These are phyloP conservation scores for Trachelus troglodyta DNA, from an alignment of 2,888 invertebrate genomes.

Conservation along the genomic window DNA sequence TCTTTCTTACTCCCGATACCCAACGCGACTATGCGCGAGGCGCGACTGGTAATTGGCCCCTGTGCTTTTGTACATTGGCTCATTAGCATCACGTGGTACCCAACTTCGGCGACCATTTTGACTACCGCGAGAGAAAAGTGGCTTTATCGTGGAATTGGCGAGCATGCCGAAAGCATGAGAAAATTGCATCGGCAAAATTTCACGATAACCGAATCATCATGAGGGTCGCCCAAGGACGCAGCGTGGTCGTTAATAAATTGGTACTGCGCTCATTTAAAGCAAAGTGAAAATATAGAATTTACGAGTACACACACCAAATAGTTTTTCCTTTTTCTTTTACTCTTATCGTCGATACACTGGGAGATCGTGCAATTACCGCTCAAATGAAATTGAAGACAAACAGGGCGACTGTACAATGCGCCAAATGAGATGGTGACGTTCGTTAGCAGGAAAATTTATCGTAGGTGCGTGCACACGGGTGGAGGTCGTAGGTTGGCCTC, in stretches of 20 bases:
- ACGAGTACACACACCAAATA: no score
- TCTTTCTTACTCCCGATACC: neutral
- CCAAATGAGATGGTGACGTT: neutral
- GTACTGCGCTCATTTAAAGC: neutral
- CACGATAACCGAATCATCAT: neutral
- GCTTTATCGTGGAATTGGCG: neutral
- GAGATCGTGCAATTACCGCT: neutral
- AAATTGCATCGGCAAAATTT: neutral
- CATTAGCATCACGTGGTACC: slow-evolving; percentile 32
- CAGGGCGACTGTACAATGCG: neutral
- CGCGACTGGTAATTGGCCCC: slow-evolving; percentile 27
- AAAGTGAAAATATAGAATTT: no score
- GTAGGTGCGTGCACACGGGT: neutral
- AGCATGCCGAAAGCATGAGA: neutral
- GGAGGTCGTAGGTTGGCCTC: neutral
- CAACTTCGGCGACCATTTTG: slow-evolving; percentile 10
- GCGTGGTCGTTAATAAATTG: neutral
- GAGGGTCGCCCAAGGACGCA: neutral
- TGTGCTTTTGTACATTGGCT: slow-evolving; percentile 31
- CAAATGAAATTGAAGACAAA: neutral
- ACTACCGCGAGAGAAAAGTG: neutral
- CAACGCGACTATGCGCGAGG: neutral
- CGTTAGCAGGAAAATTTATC: neutral
- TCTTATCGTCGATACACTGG: neutral
- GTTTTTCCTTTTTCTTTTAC: neutral